phyloP scores from a whole-genome alignment of 2,797 vertebrate genomes.

The Sarcophilus harrisii region DNA sequence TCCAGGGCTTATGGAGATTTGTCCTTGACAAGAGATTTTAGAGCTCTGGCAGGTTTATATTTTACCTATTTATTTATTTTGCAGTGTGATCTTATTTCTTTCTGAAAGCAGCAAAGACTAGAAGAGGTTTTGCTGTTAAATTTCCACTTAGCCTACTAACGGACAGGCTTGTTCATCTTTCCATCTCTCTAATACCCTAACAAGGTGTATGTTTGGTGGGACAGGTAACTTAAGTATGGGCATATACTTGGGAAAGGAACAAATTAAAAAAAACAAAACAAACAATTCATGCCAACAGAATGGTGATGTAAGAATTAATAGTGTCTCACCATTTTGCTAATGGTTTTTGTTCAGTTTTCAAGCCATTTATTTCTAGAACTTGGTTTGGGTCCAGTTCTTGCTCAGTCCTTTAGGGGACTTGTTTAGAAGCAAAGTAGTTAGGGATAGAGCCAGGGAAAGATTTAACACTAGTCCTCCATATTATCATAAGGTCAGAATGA shows the following conservation, averaged over 20 bases:
- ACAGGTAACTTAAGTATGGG: not conserved
- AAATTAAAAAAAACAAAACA: not conserved
- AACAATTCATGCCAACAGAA: not conserved
- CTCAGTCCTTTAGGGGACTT: not conserved
- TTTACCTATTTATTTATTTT: not conserved
- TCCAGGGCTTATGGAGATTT: too few relatives aligned
- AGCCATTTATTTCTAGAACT: not conserved
- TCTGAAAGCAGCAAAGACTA: not conserved
- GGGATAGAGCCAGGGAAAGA: not conserved
- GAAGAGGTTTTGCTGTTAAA: not conserved
- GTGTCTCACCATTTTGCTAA: not conserved
- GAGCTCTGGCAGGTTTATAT: slow-evolving; percentile 11
- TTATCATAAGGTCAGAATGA: not conserved
- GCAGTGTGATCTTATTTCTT: not conserved
- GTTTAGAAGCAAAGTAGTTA: not conserved
- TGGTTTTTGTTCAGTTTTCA: not conserved
- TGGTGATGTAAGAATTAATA: not conserved
- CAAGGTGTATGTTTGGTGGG: not conserved
- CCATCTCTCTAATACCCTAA: not conserved
- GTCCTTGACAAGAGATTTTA: too few relatives aligned
- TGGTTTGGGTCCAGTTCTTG: not conserved
- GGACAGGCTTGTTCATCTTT: not conserved
- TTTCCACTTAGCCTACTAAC: slow-evolving; percentile 21
- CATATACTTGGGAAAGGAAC: not conserved
- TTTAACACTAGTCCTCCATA: not conserved